A percentile compares a stretch with the other conserved stretches of the same genome.
Conservation (phyloP, 1,140 invertebrate species). For the Brachionus sp. region DNA sequence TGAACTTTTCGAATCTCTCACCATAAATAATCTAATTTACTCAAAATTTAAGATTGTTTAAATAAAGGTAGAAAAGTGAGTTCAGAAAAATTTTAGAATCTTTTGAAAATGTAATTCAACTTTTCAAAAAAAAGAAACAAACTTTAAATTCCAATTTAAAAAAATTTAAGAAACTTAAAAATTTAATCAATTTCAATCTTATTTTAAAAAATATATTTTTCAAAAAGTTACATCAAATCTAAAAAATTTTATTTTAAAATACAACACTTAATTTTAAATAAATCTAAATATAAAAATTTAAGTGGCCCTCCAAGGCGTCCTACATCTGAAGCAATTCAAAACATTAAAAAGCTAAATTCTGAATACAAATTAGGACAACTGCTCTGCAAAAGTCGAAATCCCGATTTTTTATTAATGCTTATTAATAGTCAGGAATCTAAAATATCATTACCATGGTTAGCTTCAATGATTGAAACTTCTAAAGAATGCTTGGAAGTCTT, state of each 20-base stretch:
- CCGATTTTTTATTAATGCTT: constrained; percentile 86
- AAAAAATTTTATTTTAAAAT: not conserved
- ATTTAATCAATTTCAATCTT: too few relatives aligned
- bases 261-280: constrained; percentile 24
- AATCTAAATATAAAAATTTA: constrained; percentile 47
- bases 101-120: too few relatives aligned
- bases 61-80: too few relatives aligned
- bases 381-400: constrained; percentile 79
- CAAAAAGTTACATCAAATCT: too few relatives aligned
- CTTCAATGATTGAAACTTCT: constrained; percentile 81
- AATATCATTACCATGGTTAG: constrained; percentile 87
- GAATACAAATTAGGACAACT: constrained; percentile 79
- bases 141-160: too few relatives aligned
- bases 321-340: constrained; percentile 71
- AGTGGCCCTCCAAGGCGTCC: constrained; percentile 73
- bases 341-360: constrained; percentile 74
- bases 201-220: too few relatives aligned
- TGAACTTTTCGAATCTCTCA: too few relatives aligned
- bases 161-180: too few relatives aligned
- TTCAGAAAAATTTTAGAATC: too few relatives aligned
- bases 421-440: constrained; percentile 71
- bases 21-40: too few relatives aligned
- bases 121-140: too few relatives aligned
- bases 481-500: constrained; percentile 80
- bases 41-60: too few relatives aligned